Conservation (phyloP, 2,888 invertebrate genomes). For the Caenorhabditis sinica region DNA sequence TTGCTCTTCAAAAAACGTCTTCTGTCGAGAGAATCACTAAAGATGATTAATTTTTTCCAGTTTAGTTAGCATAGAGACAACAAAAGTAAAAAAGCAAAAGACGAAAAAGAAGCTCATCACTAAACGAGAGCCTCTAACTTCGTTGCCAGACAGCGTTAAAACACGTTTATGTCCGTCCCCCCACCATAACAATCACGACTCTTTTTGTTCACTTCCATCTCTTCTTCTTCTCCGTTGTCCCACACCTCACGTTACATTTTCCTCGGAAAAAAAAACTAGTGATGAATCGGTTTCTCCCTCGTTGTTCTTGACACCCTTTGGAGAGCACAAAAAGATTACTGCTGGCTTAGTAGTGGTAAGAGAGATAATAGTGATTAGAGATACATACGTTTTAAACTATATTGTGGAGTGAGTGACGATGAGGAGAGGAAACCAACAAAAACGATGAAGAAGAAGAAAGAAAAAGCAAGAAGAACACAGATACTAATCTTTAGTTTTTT, state of each 20-base stretch:
- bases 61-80: slow-evolving; percentile 5
- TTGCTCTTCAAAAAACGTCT: no score
- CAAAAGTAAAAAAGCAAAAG: slow-evolving; percentile 2
- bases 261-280: slow-evolving; percentile 11
- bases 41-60: neutral
- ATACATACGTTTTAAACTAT: slow-evolving; percentile 53
- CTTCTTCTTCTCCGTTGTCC: slow-evolving; percentile 3
- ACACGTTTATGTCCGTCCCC: slow-evolving; percentile 20
- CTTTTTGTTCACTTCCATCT: slow-evolving; percentile 25
- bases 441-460: slow-evolving; percentile 31
- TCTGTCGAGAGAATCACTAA: neutral
- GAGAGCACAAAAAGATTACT: slow-evolving; percentile 42
- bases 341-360: slow-evolving; percentile 22
- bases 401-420: slow-evolving; percentile 26
- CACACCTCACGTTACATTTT: slow-evolving; percentile 30
- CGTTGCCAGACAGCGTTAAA: slow-evolving; percentile 44
- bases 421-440: slow-evolving; percentile 28
- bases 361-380: slow-evolving; percentile 50
- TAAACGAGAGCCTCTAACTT: slow-evolving; percentile 29
- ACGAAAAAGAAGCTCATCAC: slow-evolving; percentile 6
- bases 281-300: slow-evolving; percentile 25
- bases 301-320: slow-evolving; percentile 10
- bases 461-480: slow-evolving; percentile 15
- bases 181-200: slow-evolving; percentile 42
- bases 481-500: slow-evolving; percentile 46